Evolutionary conservation across 2,113 vertebrate genomes (phyloP).

Genomic region (Eira barbara): DNA sequence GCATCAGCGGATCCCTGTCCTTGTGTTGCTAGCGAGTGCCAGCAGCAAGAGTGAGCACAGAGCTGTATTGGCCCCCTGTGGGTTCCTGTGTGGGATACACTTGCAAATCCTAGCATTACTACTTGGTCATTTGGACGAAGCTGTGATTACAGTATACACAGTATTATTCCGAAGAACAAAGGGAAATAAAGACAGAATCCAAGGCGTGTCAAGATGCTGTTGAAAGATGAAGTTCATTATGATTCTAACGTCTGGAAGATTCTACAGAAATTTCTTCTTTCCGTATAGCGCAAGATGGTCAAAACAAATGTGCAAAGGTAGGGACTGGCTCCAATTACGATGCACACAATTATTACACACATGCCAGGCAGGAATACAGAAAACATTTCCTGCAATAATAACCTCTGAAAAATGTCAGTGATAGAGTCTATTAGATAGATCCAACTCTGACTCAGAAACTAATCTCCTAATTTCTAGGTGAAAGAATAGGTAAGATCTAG

Average conservation of each 20-base stretch:
- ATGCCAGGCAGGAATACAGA: not conserved
- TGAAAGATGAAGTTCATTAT: not conserved
- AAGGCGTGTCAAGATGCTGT: not conserved
- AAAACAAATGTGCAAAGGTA: not conserved
- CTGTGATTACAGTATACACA: not conserved
- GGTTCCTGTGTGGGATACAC: not conserved
- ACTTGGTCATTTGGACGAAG: not conserved
- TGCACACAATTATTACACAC: not conserved
- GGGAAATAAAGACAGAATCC: not conserved
- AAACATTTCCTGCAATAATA: not conserved
- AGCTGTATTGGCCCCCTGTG: fast-evolving
- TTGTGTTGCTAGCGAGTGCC: not conserved
- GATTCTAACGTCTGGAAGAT: not conserved
- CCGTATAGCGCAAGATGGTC: not conserved
- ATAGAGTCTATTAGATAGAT: not conserved
- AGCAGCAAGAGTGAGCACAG: not conserved
- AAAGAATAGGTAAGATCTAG: not conserved
- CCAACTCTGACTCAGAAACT: not conserved
- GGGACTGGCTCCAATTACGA: not conserved
- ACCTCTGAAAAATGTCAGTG: not conserved
- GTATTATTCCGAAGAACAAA: not conserved
- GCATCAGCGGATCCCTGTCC: not conserved
- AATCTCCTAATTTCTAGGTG: not conserved
- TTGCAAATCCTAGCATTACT: not conserved
- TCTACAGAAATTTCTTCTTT: not conserved